Evolutionary conservation across 2,888 invertebrate genomes (phyloP), one percentile per base, ranked within the genome.

Genomic region (Metallyticus violacea): DNA sequence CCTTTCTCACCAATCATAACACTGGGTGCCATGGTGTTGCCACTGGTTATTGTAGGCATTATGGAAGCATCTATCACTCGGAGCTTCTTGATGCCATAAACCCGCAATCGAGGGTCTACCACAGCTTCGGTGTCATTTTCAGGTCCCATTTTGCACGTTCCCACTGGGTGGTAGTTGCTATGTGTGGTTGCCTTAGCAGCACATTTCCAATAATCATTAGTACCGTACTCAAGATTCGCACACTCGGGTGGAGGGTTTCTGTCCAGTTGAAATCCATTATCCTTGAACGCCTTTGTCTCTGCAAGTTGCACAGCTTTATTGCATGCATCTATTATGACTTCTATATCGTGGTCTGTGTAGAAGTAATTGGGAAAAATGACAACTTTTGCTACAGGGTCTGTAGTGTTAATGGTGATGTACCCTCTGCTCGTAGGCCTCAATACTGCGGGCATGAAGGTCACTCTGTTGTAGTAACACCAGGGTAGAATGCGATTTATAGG

Each of bases 111-210:
- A 1, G 94, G 93, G 90, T 95, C 94, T 0, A 96, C 96, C 0
- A 96, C 96, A 0, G 95, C 94, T 2, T 92, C 91, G 4, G 91
- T 91, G 89, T 95, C 95, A 90, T 92, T 92, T 79, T 91, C 91
- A 0, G 95, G 95, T 6, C 95, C 95, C 95, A 95, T 95, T 90
- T 95, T 95, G 90, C 95, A 95, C 0, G 95, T 95, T 0, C 95
- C 95, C 26, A 93, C 94, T 0, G 95, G 95, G 91, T 96, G 95
- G 89, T 92, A 96, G 87, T 96, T 95, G 0, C 96, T 96, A 0
- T 94, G 92, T 0, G 96, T 96, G 89, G 95, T 95, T 77, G 94
- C 93, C 88, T 92, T 94, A 0, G 94, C 91, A 2, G 95, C 90
- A 90, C 96, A 96, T 6, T 92, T 92, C 93, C 95, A 95, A 90